These are phyloP conservation scores for Ditylenchus dipsaci DNA, from an alignment of 1,140 invertebrate genomes.

Conservation along the genomic window DNA sequence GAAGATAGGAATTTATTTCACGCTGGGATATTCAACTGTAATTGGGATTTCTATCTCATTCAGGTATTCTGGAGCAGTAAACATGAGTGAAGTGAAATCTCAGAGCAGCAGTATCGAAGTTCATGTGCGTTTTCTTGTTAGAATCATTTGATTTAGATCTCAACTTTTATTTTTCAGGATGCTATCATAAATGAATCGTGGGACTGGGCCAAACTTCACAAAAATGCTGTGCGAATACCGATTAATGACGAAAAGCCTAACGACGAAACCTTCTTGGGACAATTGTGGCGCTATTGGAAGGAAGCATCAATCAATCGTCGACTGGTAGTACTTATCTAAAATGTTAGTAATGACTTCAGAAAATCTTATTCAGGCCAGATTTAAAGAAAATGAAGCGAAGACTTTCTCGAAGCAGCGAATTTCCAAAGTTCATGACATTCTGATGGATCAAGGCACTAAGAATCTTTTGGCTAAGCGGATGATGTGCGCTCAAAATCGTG, in stretches of 20 bases:
- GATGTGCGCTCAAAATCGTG: slow-evolving; percentile 8
- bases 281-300: slow-evolving; percentile 19
- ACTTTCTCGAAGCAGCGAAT: slow-evolving; percentile 3
- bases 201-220: slow-evolving; percentile 6
- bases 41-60: no score
- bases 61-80: no score
- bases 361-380: slow-evolving; percentile 13
- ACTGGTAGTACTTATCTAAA: slow-evolving; percentile 6
- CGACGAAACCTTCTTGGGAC: slow-evolving; percentile 8
- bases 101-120: not conserved
- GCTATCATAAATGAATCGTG: slow-evolving; percentile 16
- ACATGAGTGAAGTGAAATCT: no score
- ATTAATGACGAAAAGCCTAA: not conserved
- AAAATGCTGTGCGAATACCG: slow-evolving; percentile 2
- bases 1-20: no score
- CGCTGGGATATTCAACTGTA: no score
- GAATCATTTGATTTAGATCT: not conserved
- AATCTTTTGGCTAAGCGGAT: slow-evolving; percentile 6
- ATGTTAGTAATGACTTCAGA: not conserved
- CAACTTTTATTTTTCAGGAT: slow-evolving; percentile 6
- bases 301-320: slow-evolving; percentile 11
- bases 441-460: slow-evolving; percentile 13
- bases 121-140: not conserved
- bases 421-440: not conserved
- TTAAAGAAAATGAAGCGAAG: slow-evolving; percentile 10